Evolutionary conservation across 2,113 vertebrate species (phyloP), one percentile per base, ranked within the genome.

Genomic region (Paradisaea rubra): DNA sequence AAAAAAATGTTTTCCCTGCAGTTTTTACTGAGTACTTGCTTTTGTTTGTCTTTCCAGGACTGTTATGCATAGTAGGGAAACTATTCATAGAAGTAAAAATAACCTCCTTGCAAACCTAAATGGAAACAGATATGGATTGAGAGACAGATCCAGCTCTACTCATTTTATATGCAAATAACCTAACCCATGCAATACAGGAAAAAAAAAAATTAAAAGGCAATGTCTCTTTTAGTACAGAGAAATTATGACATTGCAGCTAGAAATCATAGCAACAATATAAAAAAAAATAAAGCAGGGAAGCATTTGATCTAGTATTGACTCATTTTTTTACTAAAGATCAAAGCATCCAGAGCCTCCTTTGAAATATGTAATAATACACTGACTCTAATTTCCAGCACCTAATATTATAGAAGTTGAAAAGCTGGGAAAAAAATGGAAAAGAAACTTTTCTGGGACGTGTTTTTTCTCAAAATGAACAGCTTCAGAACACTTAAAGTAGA

Each of bases 91-190:
- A 81, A 89, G 52, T 80, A 84, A 78, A 95, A 95, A 92, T 81
- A 97, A 81, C 76, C 63, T 96, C 53, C 66, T 94, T 95, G 88
- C 93, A 96, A 97, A 97, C 22, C 35, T 93, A 59, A 93, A 91
- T 95, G 74, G 83, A 94, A 94, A 95, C 66, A 86, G 85, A 68
- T 87, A 94, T 39, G 78, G 44, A 89, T 12, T 91, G 91, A 88
- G 89, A 84, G 93, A 81, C 47, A 94, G 87, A 93, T 85, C 77
- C 73, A 91, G 63, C 37, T 84, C 65, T 91, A 5, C 17, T 97
- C 33, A 95, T 97, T 96, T 97, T 94, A 91, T 88, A 97, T 90
- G 94, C 95, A 97, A 96, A 98, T 90, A 57, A 47, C 81, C 61
- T 52, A 90, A 92, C 56, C 30, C 37, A 33, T 93, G 56, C 45